Percentiles rank a stretch among this genome's conserved stretches.
Conservation (phyloP, 2,797 vertebrate species). For the Eremophila alpestris region DNA sequence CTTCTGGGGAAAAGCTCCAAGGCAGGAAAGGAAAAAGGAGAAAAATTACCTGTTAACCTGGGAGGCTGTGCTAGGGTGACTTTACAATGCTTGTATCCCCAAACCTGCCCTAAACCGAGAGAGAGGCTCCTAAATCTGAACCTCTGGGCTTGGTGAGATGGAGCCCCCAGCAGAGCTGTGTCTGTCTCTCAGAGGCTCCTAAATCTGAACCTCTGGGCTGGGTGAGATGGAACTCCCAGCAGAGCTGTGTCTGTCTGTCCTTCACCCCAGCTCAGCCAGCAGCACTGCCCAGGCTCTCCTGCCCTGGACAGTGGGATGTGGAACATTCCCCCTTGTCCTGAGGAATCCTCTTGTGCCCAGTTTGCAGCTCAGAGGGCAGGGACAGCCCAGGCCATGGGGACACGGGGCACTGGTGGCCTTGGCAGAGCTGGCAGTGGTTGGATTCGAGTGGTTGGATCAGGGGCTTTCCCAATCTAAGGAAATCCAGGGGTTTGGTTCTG, state of each 20-base stretch:
- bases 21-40: neutral
- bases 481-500: neutral
- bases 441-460: neutral
- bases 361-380: neutral
- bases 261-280: neutral
- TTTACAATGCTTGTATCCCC: too few species aligned
- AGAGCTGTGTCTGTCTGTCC: neutral
- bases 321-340: neutral
- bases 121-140: neutral
- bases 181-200: neutral
- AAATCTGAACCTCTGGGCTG: neutral
- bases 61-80: neutral
- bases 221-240: neutral
- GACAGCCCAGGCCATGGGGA: neutral
- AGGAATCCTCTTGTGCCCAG: neutral
- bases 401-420: neutral
- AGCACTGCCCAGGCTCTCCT: fast-evolving
- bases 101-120: too few species aligned
- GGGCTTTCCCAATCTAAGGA: neutral
- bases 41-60: neutral
- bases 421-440: neutral
- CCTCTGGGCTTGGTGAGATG: neutral
- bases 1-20: neutral
- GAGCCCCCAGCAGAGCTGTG: neutral
- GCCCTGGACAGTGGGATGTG: fast-evolving